These are phyloP conservation scores for Portunus trituberculatus DNA, from an alignment of 1,140 invertebrate species.

Conservation along the genomic window DNA sequence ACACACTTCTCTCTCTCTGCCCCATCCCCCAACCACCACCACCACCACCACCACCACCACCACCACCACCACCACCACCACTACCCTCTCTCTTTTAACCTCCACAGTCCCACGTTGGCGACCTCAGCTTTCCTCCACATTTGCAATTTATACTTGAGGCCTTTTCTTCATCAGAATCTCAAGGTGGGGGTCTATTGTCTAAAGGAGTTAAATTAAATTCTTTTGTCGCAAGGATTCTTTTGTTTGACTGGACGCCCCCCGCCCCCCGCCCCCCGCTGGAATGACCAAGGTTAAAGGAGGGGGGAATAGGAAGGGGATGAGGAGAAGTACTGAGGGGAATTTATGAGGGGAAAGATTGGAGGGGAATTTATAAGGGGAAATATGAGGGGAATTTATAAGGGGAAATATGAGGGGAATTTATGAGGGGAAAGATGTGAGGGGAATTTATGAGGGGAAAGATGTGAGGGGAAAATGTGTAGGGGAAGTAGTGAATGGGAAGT, in stretches of 20 bases:
- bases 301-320: background rate
- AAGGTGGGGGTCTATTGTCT: background rate
- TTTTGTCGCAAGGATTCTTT: background rate
- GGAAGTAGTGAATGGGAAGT: background rate
- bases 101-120: too few species aligned
- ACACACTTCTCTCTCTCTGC: too few species aligned
- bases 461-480: background rate
- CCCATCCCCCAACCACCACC: too few species aligned
- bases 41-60: too few species aligned
- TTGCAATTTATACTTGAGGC: background rate
- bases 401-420: background rate
- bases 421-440: background rate
- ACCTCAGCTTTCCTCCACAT: too few species aligned
- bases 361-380: background rate
- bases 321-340: background rate
- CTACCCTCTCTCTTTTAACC: too few species aligned
- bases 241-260: conserved; percentile 6
- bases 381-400: background rate
- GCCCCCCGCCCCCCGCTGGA: background rate
- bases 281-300: background rate
- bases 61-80: too few species aligned
- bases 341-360: background rate
- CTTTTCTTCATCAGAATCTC: background rate
- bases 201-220: conserved; percentile 15
- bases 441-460: background rate